phyloP scores from a whole-genome alignment of 2,797 vertebrate species.

The Astyanax mexicanus region DNA sequence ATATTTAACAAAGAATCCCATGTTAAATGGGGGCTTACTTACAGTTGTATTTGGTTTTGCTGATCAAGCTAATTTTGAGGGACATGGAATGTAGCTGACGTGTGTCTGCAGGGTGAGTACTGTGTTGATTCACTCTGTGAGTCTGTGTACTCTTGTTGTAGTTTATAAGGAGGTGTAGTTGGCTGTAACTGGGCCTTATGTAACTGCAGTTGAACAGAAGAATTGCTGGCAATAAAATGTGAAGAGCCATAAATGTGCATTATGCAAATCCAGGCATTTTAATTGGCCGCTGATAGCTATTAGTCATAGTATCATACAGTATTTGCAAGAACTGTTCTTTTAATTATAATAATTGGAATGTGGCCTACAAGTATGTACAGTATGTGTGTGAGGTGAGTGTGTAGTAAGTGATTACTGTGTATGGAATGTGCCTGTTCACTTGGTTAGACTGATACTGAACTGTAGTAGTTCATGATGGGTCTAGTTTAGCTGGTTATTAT shows the following conservation, averaged over 20 bases:
- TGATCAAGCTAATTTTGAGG: too few species aligned
- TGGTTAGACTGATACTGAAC: neutral
- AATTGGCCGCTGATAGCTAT: neutral
- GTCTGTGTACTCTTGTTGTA: too few species aligned
- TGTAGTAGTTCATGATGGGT: neutral
- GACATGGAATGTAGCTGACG: too few species aligned
- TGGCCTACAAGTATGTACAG: neutral
- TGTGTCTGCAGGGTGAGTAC: neutral
- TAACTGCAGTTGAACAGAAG: too few species aligned
- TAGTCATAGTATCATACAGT: neutral
- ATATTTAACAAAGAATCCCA: too few species aligned
- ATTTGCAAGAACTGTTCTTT: neutral
- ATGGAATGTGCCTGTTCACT: neutral
- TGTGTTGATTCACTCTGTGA: too few species aligned
- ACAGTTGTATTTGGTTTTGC: too few species aligned
- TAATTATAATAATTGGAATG: neutral
- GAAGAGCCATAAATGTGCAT: neutral
- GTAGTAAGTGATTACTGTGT: neutral
- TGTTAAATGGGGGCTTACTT: too few species aligned
- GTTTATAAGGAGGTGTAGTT: too few species aligned
- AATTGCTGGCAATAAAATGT: neutral
- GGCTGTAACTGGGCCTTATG: too few species aligned
- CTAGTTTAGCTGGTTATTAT: neutral
- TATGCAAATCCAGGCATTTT: neutral
- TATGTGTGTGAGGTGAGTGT: neutral